Evolutionary conservation across 2,888 invertebrate species (phyloP).

Genomic region (Neuroscelio doddi): DNA sequence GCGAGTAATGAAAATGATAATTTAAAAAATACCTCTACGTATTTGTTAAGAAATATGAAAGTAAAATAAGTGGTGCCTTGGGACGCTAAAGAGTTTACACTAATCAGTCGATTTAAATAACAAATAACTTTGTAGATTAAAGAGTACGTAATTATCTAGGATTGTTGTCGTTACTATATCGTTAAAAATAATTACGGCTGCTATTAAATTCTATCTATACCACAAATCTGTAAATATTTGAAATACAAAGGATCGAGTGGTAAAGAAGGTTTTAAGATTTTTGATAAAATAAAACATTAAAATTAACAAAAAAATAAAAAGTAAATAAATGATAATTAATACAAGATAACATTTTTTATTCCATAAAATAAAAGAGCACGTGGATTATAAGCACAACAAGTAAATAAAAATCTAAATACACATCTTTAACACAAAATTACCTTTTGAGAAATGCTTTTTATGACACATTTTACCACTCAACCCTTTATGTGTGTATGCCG

Average conservation of each 20-base stretch:
- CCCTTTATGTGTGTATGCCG: conserved; percentile 17
- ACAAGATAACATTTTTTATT: background rate
- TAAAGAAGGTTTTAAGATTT: conserved; percentile 9
- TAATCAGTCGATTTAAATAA: conserved; percentile 27
- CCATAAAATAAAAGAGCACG: no score
- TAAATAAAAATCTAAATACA: no score
- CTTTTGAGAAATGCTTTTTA: background rate
- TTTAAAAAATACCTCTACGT: conserved; percentile 26
- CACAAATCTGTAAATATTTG: conserved; percentile 8
- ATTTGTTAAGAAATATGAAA: conserved; percentile 53
- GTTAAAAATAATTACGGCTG: conserved; percentile 10
- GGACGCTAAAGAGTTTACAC: conserved; percentile 40
- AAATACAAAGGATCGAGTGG: conserved; percentile 28
- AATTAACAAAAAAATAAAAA: no score
- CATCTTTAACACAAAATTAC: no score
- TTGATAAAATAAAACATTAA: no score
- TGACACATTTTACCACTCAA: conserved; percentile 28
- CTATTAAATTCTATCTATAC: conserved; percentile 10
- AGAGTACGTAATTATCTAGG: conserved; percentile 25
- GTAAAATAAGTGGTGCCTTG: conserved; percentile 55
- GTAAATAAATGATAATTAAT: background rate
- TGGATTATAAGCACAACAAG: no score
- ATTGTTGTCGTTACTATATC: conserved; percentile 23
- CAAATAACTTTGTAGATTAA: conserved; percentile 29
- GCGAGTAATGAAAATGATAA: conserved; percentile 11